phyloP scores from a whole-genome alignment of 2,113 vertebrate genomes.

The Riparia riparia region DNA sequence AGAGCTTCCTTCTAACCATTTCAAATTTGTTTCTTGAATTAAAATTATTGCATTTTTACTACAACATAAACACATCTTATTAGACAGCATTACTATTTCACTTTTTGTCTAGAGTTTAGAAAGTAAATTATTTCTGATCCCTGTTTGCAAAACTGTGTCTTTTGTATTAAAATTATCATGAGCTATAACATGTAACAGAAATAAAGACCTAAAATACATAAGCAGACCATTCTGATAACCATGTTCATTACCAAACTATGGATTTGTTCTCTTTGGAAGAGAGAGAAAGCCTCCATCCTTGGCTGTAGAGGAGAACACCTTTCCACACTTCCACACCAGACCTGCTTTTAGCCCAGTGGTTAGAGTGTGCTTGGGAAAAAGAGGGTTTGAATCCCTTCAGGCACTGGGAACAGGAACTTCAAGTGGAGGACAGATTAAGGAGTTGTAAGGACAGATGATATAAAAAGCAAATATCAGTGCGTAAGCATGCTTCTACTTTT shows the following conservation, averaged over 20 bases:
- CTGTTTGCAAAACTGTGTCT: background rate
- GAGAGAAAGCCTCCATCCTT: background rate
- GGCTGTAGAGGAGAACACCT: background rate
- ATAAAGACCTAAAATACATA: background rate
- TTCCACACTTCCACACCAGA: background rate
- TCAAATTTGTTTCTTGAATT: background rate
- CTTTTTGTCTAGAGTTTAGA: background rate
- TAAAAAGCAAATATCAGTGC: background rate
- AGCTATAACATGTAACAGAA: background rate
- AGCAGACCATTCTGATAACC: background rate
- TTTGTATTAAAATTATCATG: background rate
- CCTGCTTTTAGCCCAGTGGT: background rate
- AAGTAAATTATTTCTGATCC: background rate
- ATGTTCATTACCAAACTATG: background rate
- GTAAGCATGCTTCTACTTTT: background rate
- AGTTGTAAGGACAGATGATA: background rate
- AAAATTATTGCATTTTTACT: constrained; percentile 6
- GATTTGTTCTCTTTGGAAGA: background rate
- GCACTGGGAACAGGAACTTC: background rate
- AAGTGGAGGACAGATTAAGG: background rate
- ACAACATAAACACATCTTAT: background rate
- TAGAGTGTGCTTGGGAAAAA: background rate
- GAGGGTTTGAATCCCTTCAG: background rate
- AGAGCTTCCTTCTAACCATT: background rate
- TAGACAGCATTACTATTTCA: background rate